Base-by-base conservation (phyloP, 2,888 invertebrate species). In the Epiblema foenella region DNA sequence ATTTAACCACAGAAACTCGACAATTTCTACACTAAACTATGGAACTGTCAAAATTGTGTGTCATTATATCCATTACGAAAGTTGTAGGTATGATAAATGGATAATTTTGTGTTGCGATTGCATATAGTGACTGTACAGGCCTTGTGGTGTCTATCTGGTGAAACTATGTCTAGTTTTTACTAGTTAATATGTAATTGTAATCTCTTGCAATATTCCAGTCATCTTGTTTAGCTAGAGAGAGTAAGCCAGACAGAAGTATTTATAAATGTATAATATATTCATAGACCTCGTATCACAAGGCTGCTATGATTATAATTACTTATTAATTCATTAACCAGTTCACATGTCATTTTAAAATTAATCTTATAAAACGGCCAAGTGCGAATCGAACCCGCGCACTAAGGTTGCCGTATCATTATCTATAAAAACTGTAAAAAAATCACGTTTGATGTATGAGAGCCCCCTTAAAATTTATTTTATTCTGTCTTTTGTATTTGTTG, bases 101-200 rank as follows among this genome's bases (percentile, higher is more conserved):
- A 39, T 66, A 70, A 60, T 62, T 62, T 67, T 33, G 60, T 42
- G 39, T 71, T 71, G 62, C 71, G 56, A 59, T 54, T 56, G 42
- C 37, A 58, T 11, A 33, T n/a, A 17, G 52, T 8, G 46, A 46
- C n/a, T 15, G 46, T n/a, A 46, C 58, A 29, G 51, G 54, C 24
- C 70, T 70, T 70, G 70, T 57, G 56, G 69, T 51, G 65, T 54
- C 65, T 59, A 12, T 52, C 54, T 24, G 24, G 58, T 59, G 33
- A 65, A 69, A 64, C 52, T 58, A 58, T 39, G 52, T 52, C 51
- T 51, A n/a, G 58, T 54, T 46, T 60, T 54, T n/a, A 37, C 37
- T 52, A 33, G 63, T 54, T 64, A 64, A 59, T 59, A 39, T 8
- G 10, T 54, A 54, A 64, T 54, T 64, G 54, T 20, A 18, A 15